Conservation (phyloP, 2,797 vertebrate genomes). For the Pyrocephalus nanus region DNA sequence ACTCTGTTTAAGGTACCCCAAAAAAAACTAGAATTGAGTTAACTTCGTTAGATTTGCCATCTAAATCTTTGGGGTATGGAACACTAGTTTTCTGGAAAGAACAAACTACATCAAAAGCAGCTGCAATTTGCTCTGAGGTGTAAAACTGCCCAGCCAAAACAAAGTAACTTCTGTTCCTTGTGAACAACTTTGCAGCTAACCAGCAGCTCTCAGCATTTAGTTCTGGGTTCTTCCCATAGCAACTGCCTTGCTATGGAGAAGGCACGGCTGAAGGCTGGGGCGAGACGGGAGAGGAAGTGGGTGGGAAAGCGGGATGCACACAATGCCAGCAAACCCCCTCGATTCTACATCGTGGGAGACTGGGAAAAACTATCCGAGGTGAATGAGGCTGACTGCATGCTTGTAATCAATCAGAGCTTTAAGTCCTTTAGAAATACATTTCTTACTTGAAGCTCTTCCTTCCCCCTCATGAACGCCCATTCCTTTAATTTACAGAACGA, state of each 20-base stretch:
- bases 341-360: slow-evolving; percentile 4
- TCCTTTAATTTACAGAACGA: slow-evolving; percentile 43
- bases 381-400: background rate
- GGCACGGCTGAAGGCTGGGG: background rate
- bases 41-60: slow-evolving; percentile 54
- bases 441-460: slow-evolving; percentile 57
- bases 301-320: background rate
- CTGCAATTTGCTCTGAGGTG: slow-evolving; percentile 23
- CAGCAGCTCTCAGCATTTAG: background rate
- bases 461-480: slow-evolving; percentile 29
- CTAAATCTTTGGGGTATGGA: background rate
- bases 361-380: background rate
- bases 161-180: slow-evolving; percentile 19
- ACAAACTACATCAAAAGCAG: slow-evolving; percentile 6
- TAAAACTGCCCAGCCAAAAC: background rate
- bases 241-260: slow-evolving; percentile 14
- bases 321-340: background rate
- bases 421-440: slow-evolving; percentile 1
- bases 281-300: background rate
- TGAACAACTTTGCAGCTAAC: background rate
- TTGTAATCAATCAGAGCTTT: slow-evolving; percentile 31
- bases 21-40: slow-evolving; percentile 58
- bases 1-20: slow-evolving; percentile 57
- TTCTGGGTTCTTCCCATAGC: slow-evolving; percentile 18
- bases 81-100: background rate